Evolutionary conservation across 2,113 vertebrate genomes (phyloP).

Genomic region (Mesitornis unicolor): DNA sequence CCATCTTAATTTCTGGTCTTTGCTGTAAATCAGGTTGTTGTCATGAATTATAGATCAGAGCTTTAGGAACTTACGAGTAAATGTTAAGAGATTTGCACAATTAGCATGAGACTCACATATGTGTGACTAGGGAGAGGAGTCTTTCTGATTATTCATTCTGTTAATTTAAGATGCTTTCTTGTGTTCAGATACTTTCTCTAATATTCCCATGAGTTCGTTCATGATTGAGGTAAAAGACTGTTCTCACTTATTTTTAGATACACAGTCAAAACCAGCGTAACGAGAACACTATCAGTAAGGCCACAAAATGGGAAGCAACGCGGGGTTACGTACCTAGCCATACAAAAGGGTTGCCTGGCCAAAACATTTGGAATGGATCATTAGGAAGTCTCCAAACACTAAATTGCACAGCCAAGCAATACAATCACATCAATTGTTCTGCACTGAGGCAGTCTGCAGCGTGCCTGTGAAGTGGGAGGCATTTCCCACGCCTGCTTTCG

Average conservation of each 20-base stretch:
- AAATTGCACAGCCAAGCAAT: background rate
- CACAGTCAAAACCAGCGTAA: rapidly evolving
- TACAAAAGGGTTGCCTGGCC: background rate
- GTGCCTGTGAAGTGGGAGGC: background rate
- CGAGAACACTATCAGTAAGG: background rate
- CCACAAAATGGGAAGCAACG: background rate
- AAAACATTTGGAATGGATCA: conserved; percentile 25
- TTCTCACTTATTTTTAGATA: background rate
- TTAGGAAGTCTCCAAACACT: conserved; percentile 17
- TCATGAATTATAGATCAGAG: conserved; percentile 8
- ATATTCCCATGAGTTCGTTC: background rate
- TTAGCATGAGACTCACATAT: background rate
- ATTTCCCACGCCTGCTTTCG: conserved; percentile 37
- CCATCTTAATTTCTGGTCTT: background rate
- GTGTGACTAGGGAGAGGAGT: background rate
- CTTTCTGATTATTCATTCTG: background rate
- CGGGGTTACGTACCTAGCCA: background rate
- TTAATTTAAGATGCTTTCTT: background rate
- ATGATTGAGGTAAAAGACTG: background rate
- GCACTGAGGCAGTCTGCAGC: background rate
- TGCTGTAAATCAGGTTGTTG: background rate
- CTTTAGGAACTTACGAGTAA: background rate
- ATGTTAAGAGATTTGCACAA: background rate
- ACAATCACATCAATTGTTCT: conserved; percentile 32
- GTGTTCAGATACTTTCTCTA: background rate